Conservation (phyloP, 2,113 vertebrate genomes). For the Gymnogyps californianus region DNA sequence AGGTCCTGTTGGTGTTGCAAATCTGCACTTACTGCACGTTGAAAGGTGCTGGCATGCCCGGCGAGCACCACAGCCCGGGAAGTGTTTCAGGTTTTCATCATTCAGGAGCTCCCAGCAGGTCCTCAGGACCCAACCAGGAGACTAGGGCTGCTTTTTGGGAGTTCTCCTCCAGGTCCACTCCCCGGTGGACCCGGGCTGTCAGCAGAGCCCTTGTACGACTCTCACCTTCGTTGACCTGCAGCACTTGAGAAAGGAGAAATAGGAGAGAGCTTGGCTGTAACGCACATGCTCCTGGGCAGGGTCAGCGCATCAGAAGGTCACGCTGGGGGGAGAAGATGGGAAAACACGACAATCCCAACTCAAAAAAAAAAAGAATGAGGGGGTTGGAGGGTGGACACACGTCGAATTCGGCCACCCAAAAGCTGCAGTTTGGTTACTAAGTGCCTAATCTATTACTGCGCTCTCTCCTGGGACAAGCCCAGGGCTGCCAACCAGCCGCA, state of each 20-base stretch:
- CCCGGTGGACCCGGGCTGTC: rapidly evolving
- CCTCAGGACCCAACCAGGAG: neutral
- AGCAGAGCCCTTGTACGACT: neutral
- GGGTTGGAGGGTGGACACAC: neutral
- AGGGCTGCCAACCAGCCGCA: neutral
- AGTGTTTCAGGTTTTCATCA: neutral
- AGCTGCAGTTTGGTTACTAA: neutral
- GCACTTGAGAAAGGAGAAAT: neutral
- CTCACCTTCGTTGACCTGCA: neutral
- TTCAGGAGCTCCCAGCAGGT: neutral
- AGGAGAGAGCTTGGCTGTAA: neutral
- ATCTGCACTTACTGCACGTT: rapidly evolving
- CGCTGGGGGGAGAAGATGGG: neutral
- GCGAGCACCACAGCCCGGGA: no score
- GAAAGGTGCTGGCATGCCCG: neutral
- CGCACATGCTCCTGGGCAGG: neutral
- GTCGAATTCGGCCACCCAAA: neutral
- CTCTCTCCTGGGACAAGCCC: neutral
- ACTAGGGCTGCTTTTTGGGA: neutral
- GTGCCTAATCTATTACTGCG: neutral
- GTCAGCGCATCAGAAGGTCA: rapidly evolving
- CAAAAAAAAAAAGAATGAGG: no score
- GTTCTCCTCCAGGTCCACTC: neutral
- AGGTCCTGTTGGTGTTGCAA: neutral
- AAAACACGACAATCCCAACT: neutral